Evolutionary conservation across 2,888 invertebrate species (phyloP), one percentile per base, ranked within the genome.

Genomic region (Lepidocyrtoides sp.): DNA sequence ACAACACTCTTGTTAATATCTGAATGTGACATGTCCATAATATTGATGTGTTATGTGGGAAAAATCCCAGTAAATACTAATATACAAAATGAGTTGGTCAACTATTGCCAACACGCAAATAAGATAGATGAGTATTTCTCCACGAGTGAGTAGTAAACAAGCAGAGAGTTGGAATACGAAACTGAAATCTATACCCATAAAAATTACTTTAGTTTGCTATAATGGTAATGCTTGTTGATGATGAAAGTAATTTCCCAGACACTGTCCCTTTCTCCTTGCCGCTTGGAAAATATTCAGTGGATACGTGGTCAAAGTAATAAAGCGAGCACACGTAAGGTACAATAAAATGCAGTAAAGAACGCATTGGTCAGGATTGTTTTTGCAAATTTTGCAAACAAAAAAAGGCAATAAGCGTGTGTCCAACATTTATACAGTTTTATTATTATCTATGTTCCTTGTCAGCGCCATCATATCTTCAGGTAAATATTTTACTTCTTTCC

Each of bases 231-330:
- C 7, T 36, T 36, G 36, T 36, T 36, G 36, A 36, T 36, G 36
- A 36, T 2, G 36, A 36, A 36, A 36, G 36, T 36, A 36, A 36
- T 36, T 36, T 36, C 2, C 36, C 36, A 7, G 36, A 36, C 36
- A 36, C 36, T 29, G 63, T 63, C 12, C n/a, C 29, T 63, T 63
- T 63, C 63, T 29, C 63, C 63, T 29, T 63, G 63, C 3, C 63
- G 3, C 29, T 57, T 63, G 63, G 14, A 63, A 63, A 63, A 36
- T 36, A 36, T 2, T 36, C 36, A 36, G 36, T 36, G 36, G 7
- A 7, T 36, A 7, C 7, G 7, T 36, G 36, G 36, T 51, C n/a
- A 14, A n/a, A 51, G 2, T n/a, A 51, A n/a, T n/a, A n/a, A n/a
- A n/a, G n/a, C n/a, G n/a, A n/a, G n/a, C n/a, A n/a, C n/a, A n/a